These are phyloP conservation scores for Coracopsis vasa DNA, from an alignment of 2,113 vertebrate genomes.

Conservation along the genomic window DNA sequence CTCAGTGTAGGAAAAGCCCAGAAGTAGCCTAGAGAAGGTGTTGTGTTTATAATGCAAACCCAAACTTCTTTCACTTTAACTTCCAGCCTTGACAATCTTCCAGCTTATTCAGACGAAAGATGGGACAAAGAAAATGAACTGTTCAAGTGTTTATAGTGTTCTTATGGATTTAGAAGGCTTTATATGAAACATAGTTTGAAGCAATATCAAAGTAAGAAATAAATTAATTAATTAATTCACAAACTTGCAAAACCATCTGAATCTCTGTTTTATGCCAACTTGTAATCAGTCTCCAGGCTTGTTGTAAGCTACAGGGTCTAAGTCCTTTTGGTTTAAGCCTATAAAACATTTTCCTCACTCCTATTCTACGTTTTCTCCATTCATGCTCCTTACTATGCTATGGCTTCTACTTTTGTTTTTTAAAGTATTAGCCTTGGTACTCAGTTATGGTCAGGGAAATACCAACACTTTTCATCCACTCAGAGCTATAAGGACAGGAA, in stretches of 20 bases:
- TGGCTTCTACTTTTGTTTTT: neutral
- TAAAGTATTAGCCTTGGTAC: neutral
- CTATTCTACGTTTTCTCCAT: neutral
- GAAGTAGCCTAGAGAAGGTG: neutral
- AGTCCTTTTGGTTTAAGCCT: neutral
- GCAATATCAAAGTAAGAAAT: neutral
- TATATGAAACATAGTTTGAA: neutral
- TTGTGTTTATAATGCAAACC: neutral
- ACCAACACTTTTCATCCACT: neutral
- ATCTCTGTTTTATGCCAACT: neutral
- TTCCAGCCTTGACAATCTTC: neutral
- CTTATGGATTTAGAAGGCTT: neutral
- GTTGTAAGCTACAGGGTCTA: neutral
- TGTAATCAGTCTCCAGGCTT: neutral
- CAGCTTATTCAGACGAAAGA: neutral
- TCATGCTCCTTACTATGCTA: neutral
- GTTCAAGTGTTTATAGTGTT: neutral
- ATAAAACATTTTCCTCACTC: neutral
- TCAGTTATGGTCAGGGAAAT: neutral
- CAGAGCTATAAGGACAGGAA: neutral
- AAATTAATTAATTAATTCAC: neutral
- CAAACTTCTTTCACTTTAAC: neutral
- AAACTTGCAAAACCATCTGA: neutral
- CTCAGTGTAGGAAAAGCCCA: neutral
- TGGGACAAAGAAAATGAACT: neutral